Conservation (phyloP, 2,113 vertebrate species). For the Callipepla californica region DNA sequence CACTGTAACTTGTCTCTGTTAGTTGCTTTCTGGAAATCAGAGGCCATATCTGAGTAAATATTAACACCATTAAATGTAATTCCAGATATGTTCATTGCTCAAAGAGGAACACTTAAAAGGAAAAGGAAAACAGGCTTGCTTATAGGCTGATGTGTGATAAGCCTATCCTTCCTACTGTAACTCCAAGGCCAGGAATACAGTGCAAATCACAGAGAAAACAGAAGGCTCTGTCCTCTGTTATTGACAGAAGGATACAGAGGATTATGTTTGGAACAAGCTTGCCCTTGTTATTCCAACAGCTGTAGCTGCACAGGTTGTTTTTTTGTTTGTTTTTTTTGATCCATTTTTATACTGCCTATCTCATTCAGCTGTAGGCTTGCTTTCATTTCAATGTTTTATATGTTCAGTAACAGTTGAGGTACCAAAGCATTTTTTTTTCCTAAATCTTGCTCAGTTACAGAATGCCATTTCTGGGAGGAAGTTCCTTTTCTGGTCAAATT, state of each 20-base stretch:
- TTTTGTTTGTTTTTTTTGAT: background rate
- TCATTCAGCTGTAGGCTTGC: background rate
- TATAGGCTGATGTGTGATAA: background rate
- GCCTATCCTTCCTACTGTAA: background rate
- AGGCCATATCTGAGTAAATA: background rate
- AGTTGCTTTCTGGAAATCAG: background rate
- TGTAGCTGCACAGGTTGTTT: background rate
- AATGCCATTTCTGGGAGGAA: background rate
- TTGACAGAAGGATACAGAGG: background rate
- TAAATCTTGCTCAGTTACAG: background rate
- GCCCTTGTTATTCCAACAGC: background rate
- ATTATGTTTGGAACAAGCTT: background rate
- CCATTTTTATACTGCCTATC: background rate
- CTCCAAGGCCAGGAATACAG: background rate
- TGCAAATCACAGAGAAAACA: background rate
- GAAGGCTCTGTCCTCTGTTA: background rate
- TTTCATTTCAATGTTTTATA: background rate
- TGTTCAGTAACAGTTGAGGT: background rate
- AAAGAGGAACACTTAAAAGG: background rate
- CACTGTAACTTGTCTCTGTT: background rate
- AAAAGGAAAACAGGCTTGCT: background rate
- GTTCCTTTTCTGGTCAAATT: background rate
- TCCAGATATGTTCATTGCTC: accelerated
- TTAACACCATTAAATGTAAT: background rate
- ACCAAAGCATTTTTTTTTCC: background rate